Evolutionary conservation across 2,113 vertebrate genomes (phyloP).

Genomic region (Morone chrysops): DNA sequence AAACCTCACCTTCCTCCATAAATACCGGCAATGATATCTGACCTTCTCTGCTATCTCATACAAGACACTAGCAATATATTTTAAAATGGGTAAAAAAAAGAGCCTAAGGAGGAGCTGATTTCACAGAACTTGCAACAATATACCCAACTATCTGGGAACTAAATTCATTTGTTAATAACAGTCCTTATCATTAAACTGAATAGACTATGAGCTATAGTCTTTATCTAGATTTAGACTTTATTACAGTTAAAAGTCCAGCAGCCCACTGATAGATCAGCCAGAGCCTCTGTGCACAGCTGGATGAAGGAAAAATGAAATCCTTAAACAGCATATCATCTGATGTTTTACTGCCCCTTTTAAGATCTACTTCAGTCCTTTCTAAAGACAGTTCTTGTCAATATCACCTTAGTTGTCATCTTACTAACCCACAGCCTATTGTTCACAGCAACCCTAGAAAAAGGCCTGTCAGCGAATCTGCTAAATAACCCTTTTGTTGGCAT

Average conservation of each 20-base stretch:
- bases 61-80: conserved; percentile 1
- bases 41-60: neutral
- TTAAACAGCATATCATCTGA: neutral
- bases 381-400: neutral
- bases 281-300: neutral
- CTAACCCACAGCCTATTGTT: neutral
- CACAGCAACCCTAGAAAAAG: neutral
- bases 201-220: neutral
- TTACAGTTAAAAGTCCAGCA: neutral
- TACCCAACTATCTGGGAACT: neutral
- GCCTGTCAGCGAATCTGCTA: conserved; percentile 1
- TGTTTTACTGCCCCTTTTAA: neutral
- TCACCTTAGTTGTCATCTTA: neutral
- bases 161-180: neutral
- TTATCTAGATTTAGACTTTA: too few species aligned
- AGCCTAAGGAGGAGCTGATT: neutral
- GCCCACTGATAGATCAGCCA: conserved; percentile 7
- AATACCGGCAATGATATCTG: neutral
- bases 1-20: neutral
- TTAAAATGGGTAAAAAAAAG: neutral
- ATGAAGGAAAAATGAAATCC: neutral
- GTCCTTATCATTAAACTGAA: neutral
- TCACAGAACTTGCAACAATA: too few species aligned
- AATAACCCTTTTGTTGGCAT: conserved; percentile 13
- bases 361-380: neutral